Evolutionary conservation across 2,113 vertebrate species (phyloP), one percentile per base, ranked within the genome.

Genomic region (Phylloscopus trochiloides): DNA sequence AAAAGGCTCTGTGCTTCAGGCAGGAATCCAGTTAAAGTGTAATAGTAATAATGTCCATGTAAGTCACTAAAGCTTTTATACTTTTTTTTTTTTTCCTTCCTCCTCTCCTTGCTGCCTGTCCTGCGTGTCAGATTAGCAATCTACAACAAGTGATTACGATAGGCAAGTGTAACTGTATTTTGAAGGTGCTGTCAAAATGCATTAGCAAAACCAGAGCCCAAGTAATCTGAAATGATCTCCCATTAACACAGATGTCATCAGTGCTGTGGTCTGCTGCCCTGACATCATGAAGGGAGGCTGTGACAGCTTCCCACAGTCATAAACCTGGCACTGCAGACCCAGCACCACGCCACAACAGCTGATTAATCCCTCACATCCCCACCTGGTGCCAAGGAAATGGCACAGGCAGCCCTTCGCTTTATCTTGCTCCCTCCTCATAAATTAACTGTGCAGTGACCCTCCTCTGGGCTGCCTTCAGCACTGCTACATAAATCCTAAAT

Each of bases 171-270:
- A 65, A 55, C 55, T 47, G 24, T 52, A 67, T 82, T 97, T 47
- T 89, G 82, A 85, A 95, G 40, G 71, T 22, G 51, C 83, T 97
- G 94, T 97, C 97, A 96, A 88, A 96, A 96, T 52, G 32, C 47
- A 81, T 97, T 96, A 97, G 38, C 54, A 72, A 95, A 96, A 93
- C 95, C 78, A 90, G 9, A 90, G 61, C 83, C 93, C 70, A 94
- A 65, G 67, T 92, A 96, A 98, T 82, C 77, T 84, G 92, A 94
- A 97, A 88, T 47, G 91, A 97, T 96, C 87, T 80, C 88, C 78
- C 72, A 89, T 73, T 88, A 78, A 96, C 84, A 57, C 6, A 67
- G 91, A 93, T 94, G 92, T 83, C 95, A 80, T 10, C 89, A 91
- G 84, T 61, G 72, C 75, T 76, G 48, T 42, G 71, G 17, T 90